Evolutionary conservation across 2,113 vertebrate species (phyloP).

Genomic region (Phalacrocorax carbo): DNA sequence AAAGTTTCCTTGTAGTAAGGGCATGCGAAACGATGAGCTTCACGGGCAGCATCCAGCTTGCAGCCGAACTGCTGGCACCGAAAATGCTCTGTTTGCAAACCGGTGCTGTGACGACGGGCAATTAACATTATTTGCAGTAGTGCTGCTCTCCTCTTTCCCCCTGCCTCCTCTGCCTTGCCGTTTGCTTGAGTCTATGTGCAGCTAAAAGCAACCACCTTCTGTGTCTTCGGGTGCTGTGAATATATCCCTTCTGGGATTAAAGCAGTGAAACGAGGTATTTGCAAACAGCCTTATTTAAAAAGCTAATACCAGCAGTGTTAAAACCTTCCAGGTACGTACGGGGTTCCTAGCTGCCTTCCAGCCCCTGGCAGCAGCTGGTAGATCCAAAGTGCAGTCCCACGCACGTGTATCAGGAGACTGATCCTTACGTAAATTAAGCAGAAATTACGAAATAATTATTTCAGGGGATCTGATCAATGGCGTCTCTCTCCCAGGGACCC

Average conservation of each 20-base stretch:
- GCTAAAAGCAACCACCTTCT: background rate
- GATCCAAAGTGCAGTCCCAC: rapidly evolving
- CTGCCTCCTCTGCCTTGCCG: background rate
- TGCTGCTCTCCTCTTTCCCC: background rate
- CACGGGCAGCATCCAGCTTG: rapidly evolving
- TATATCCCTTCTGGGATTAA: rapidly evolving
- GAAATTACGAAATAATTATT: background rate
- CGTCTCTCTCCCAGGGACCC: background rate
- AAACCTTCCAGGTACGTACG: rapidly evolving
- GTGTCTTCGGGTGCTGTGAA: background rate
- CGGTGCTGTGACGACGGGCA: background rate
- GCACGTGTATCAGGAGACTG: rapidly evolving
- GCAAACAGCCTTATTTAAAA: background rate
- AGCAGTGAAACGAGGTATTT: background rate
- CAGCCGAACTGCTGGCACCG: background rate
- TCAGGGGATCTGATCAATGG: rapidly evolving
- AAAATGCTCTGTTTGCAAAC: rapidly evolving
- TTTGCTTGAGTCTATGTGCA: rapidly evolving
- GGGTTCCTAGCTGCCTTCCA: background rate
- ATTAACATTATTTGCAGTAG: background rate
- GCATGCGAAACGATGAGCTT: rapidly evolving
- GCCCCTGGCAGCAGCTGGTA: background rate
- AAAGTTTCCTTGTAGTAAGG: background rate
- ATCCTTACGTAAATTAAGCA: background rate
- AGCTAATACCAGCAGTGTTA: rapidly evolving